These are phyloP conservation scores for Labeo rohita DNA, from an alignment of 2,113 vertebrate species.

Conservation along the genomic window DNA sequence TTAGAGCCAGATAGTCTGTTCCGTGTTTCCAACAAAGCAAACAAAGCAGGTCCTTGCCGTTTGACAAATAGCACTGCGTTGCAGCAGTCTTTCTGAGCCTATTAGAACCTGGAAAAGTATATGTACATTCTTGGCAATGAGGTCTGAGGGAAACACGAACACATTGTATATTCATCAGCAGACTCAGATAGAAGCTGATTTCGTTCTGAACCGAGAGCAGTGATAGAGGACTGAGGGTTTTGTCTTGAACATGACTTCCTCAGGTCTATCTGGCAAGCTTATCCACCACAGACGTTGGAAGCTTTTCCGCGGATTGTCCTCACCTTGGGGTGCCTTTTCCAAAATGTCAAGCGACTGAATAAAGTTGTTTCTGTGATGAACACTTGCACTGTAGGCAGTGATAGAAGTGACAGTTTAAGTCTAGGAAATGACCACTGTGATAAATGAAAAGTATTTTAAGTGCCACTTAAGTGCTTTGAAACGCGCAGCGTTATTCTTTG, in stretches of 20 bases:
- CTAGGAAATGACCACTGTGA: not conserved
- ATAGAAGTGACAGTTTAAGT: not conserved
- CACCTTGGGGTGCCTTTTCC: constrained; percentile 27
- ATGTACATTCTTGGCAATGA: constrained; percentile 51
- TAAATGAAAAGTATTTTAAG: not conserved
- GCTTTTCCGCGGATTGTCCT: constrained; percentile 39
- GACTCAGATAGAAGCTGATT: constrained; percentile 43
- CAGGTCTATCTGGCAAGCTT: constrained; percentile 29
- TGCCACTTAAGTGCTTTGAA: too few species aligned
- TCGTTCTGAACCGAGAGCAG: constrained; percentile 26
- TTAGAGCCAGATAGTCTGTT: constrained; percentile 10
- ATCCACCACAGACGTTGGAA: constrained; percentile 42
- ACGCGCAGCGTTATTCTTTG: too few species aligned
- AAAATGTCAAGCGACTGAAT: constrained; percentile 25
- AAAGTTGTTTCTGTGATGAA: constrained; percentile 42
- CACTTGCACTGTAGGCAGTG: constrained; percentile 7
- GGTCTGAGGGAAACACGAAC: constrained; percentile 44
- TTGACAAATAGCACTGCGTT: constrained; percentile 32
- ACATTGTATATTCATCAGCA: constrained; percentile 45
- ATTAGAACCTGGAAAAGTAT: constrained; percentile 52
- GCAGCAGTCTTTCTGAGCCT: constrained; percentile 25
- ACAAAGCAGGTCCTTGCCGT: constrained; percentile 18
- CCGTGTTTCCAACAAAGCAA: constrained; percentile 29
- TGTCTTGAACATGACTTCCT: constrained; percentile 32
- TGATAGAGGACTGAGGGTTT: constrained; percentile 11